Evolutionary conservation across 2,888 invertebrate species (phyloP).

Genomic region (Hyalella azteca): DNA sequence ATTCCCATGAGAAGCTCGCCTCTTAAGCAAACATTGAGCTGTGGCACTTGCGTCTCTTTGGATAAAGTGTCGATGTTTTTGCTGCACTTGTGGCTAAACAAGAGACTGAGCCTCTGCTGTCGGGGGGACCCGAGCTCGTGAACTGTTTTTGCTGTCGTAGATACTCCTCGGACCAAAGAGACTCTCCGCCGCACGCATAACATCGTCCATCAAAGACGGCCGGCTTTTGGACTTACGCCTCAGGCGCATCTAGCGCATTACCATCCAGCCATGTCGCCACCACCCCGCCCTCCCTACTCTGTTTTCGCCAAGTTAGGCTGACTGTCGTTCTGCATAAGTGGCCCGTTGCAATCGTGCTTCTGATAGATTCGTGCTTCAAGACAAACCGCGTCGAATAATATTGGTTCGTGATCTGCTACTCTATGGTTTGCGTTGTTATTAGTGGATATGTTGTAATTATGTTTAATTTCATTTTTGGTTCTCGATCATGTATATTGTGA

Average conservation of each 20-base stretch:
- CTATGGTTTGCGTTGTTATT: too few species aligned
- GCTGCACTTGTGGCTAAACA: constrained; percentile 25
- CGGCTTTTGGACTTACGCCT: neutral
- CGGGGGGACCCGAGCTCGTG: neutral
- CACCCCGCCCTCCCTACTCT: too few species aligned
- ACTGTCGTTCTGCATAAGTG: too few species aligned
- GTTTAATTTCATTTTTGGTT: too few species aligned
- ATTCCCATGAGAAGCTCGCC: neutral
- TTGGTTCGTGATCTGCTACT: too few species aligned
- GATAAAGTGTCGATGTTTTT: constrained; percentile 21
- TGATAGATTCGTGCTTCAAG: too few species aligned
- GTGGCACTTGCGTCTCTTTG: constrained; percentile 28
- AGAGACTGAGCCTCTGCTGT: constrained; percentile 16
- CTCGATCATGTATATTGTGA: too few species aligned
- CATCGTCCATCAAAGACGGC: constrained; percentile 19
- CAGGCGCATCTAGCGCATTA: neutral
- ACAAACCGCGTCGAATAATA: too few species aligned
- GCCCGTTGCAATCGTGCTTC: too few species aligned
- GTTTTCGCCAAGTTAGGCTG: too few species aligned
- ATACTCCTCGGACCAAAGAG: neutral
- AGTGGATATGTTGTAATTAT: too few species aligned
- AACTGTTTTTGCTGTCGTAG: constrained; percentile 11
- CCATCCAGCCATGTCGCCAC: too few species aligned
- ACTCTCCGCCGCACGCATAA: neutral
- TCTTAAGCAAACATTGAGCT: neutral